Evolutionary conservation across 2,113 vertebrate genomes (phyloP).

Genomic region (Leptodactylus fuscus): DNA sequence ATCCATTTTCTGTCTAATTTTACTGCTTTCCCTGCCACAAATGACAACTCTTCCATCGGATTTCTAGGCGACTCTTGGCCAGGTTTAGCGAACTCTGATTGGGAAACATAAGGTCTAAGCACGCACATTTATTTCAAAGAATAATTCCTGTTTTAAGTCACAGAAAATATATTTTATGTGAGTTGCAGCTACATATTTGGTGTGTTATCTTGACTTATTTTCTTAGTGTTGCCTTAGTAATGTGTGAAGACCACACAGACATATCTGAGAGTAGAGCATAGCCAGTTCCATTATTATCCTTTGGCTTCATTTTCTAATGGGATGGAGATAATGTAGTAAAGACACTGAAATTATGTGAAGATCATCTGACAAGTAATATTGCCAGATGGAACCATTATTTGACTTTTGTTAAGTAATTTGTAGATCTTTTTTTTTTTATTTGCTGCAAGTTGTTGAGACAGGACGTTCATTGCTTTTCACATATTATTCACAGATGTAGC

Average conservation of each 20-base stretch:
- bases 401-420: neutral
- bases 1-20: too few species aligned
- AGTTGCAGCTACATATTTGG: too few species aligned
- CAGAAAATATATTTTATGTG: neutral
- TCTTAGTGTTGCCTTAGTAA: too few species aligned
- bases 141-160: neutral
- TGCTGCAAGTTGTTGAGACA: neutral
- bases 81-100: too few species aligned
- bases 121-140: neutral
- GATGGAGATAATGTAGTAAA: neutral
- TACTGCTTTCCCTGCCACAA: too few species aligned
- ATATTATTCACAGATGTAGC: slow-evolving; percentile 4
- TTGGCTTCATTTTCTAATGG: neutral
- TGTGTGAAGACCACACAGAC: too few species aligned
- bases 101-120: too few species aligned
- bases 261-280: too few species aligned
- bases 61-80: too few species aligned
- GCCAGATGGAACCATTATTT: neutral
- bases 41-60: too few species aligned
- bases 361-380: neutral
- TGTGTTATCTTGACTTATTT: too few species aligned
- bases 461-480: neutral
- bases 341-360: neutral
- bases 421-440: neutral
- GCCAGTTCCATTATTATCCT: neutral